Percentiles rank a stretch among this genome's conserved stretches.
phyloP scores from a whole-genome alignment of 2,113 vertebrate genomes.

The Caranx melampygus region DNA sequence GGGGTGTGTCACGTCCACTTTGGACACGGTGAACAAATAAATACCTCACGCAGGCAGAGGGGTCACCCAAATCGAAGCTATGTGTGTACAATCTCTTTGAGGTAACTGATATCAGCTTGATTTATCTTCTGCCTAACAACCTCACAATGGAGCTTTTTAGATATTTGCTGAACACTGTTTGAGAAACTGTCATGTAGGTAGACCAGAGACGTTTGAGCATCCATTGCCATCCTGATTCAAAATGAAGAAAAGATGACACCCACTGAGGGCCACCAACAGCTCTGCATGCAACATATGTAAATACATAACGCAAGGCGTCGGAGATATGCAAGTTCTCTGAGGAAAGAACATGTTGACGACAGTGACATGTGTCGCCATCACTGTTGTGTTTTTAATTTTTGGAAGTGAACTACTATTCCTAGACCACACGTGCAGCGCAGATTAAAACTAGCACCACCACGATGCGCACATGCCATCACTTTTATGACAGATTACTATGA shows the following conservation, averaged over 20 bases:
- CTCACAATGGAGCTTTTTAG: neutral
- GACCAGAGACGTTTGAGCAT: neutral
- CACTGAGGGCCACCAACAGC: neutral
- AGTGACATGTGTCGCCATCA: neutral
- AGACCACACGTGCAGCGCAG: neutral
- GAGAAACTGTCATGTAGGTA: neutral
- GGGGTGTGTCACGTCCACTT: constrained; percentile 79
- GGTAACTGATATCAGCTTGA: neutral
- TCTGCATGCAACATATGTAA: constrained; percentile 3
- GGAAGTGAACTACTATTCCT: neutral
- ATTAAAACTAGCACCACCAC: neutral
- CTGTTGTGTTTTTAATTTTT: neutral
- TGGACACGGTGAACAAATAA: constrained; percentile 87
- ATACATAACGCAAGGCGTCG: neutral
- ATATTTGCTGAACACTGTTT: neutral
- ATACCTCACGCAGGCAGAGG: constrained; percentile 78
- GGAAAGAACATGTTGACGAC: neutral
- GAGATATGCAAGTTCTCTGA: neutral
- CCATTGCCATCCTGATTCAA: neutral
- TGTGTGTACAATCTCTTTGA: neutral
- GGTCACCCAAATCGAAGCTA: constrained; percentile 29
- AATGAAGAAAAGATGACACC: neutral
- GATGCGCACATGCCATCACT: neutral
- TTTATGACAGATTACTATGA: constrained; percentile 58
- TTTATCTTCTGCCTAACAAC: neutral